phyloP scores from a whole-genome alignment of 1,140 invertebrate species.

The Euura saliciscinereae region DNA sequence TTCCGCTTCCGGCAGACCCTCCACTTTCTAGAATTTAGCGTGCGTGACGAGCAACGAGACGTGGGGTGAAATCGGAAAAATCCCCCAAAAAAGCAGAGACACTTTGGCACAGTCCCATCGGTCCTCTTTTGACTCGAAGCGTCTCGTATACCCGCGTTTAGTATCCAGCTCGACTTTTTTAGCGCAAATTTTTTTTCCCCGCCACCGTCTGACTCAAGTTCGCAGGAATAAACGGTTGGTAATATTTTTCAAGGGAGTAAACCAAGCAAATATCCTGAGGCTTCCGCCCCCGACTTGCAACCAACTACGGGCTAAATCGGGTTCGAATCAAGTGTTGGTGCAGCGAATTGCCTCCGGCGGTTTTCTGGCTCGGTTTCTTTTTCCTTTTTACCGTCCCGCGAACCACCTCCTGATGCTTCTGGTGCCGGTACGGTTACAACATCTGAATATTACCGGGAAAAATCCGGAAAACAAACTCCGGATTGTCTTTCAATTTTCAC shows the following conservation, averaged over 20 bases:
- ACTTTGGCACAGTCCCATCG: too few species aligned
- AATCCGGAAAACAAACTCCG: too few species aligned
- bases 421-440: too few species aligned
- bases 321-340: conserved; percentile 52
- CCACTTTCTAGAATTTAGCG: too few species aligned
- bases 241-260: conserved; percentile 37
- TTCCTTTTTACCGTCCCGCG: not conserved
- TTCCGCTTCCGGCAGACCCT: too few species aligned
- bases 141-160: not conserved
- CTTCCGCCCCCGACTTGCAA: conserved; percentile 10
- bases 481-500: too few species aligned
- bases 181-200: not conserved
- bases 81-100: too few species aligned
- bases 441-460: too few species aligned
- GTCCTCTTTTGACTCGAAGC: too few species aligned
- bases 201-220: not conserved
- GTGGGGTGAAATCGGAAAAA: too few species aligned
- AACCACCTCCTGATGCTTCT: too few species aligned
- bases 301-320: conserved; percentile 40
- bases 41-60: too few species aligned
- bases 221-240: not conserved
- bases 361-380: not conserved
- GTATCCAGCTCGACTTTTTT: not conserved
- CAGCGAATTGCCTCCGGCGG: conserved; percentile 18
- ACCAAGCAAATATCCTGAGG: conserved; percentile 51